Base-by-base conservation (phyloP, 2,797 vertebrate species). In the Buphagus erythrorhynchus region DNA sequence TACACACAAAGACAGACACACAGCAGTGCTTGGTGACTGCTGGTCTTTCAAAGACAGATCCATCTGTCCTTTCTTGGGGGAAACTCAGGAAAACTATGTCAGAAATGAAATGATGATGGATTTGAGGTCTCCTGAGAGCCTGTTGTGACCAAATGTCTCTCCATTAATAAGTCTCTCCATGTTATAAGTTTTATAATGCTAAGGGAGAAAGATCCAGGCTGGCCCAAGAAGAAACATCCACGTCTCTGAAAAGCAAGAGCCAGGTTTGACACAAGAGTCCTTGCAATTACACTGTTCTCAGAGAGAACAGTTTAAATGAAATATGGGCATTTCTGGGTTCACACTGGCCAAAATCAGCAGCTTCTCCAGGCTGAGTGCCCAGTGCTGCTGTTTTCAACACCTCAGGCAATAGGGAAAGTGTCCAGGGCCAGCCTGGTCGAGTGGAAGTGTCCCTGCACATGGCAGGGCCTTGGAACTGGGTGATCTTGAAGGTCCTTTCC, bases 111-210 rank as follows among this genome's bases (percentile, higher is more conserved):
- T 28, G 0, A 21, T 1, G 1, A 43, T 21, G 28, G 75, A 40
- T 26, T 33, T 22, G 29, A 43, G 28, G 15, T 48, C 33, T 59
- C 16, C 35, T 11, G 13, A 43, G 49, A 10, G 6, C n/a, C 40
- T 72, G 48, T 8, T 43, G 67, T 29, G 29, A 38, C 16, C 13
- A n/a, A 40, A 62, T 29, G 9, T 10, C 2, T 74, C 71, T 68
- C 28, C 1, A 2, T 28, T 40, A 40, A 40, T 40, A 40, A 40
- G 40, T 40, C 40, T 40, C 14, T 40, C 40, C 40, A 40, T 40
- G 38, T 40, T 40, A 42, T 3, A 10, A 21, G 2, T 46, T 73
- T 77, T 45, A 8, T 4, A 46, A 19, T 0, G 0, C 19, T 6
- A 8, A 33, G 4, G 19, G 26, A 81, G 65, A 45, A 73, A 45